Evolutionary conservation across 2,797 vertebrate species (phyloP).

Genomic region (Aplochiton taeniatus): DNA sequence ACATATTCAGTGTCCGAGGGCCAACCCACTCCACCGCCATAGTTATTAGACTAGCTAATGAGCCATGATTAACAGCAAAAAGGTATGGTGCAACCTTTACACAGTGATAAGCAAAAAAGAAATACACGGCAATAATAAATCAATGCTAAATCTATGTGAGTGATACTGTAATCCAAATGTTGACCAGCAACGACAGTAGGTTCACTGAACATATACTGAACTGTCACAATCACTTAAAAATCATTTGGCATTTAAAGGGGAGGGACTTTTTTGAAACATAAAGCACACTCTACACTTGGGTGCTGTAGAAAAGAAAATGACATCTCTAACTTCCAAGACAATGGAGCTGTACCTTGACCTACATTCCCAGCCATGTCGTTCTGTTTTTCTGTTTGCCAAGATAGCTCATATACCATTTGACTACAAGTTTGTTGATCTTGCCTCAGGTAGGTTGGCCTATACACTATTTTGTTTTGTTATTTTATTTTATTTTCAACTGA

Average conservation of each 20-base stretch:
- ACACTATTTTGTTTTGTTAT: neutral
- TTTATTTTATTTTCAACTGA: neutral
- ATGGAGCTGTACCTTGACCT: conserved; percentile 84
- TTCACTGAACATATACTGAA: conserved; percentile 36
- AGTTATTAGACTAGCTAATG: no score
- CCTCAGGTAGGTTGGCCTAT: conserved; percentile 66
- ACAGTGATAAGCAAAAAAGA: no score
- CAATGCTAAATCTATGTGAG: conserved; percentile 11
- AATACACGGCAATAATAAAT: no score
- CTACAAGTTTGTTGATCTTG: conserved; percentile 69
- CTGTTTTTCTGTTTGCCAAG: conserved; percentile 80
- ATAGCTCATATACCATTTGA: conserved; percentile 77
- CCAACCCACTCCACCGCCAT: no score
- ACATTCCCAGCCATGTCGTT: conserved; percentile 79
- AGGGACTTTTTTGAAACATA: conserved; percentile 12
- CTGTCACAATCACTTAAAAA: conserved; percentile 38
- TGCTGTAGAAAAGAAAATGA: neutral
- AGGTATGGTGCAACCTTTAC: no score
- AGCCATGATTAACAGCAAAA: no score
- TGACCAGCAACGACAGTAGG: conserved; percentile 22
- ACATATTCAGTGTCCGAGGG: no score
- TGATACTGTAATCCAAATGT: neutral
- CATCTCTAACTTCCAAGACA: conserved; percentile 13
- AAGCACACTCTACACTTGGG: conserved; percentile 11
- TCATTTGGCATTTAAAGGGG: conserved; percentile 20